Evolutionary conservation across 2,888 invertebrate genomes (phyloP), one percentile per base, ranked within the genome.

Genomic region (Rhimphoctona megacephalus): DNA sequence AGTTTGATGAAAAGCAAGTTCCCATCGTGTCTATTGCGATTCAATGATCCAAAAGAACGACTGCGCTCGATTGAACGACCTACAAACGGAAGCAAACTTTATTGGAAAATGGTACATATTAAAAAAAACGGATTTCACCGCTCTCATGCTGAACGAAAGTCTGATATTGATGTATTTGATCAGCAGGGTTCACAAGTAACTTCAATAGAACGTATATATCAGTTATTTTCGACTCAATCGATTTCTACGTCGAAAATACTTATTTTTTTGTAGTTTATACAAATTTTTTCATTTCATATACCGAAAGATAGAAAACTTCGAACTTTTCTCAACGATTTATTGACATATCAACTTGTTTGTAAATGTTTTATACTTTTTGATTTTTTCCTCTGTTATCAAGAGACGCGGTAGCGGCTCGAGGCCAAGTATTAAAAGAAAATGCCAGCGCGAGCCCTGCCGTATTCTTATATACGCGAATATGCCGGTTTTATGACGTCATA

Each of bases 81-180:
- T 39, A 78, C 54, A 19, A 30, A 39, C 46, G 17, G n/a, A 33
- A 52, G 19, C 17, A 70, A 73, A 43, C 72, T 83, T 83, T 73
- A 67, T 73, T 83, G 82, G 82, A 77, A 76, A 77, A 61, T 46
- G 46, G 69, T 77, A 77, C 49, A 36, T 30, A 25, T 57, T 30
- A 25, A 25, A 57, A 57, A 57, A 57, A 57, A 57, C 57, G 9
- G 57, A 57, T 57, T 57, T 25, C 57, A 25, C 57, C 57, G 14
- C 14, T 9, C 25, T 14, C 57, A 5, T 14, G 25, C 25, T 30
- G 14, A 57, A 57, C 25, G 14, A 30, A 25, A 25, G 57, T 57
- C 57, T 57, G 25, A 25, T 14, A 57, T 57, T 14, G 57, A 57
- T 57, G 22, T 57, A 57, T 57, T 57, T 57, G 25, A 25, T 57